A percentile compares a stretch with the other conserved stretches of the same genome.
These are phyloP conservation scores for Tenodera sinensis DNA, from an alignment of 2,888 invertebrate genomes.

Conservation along the genomic window DNA sequence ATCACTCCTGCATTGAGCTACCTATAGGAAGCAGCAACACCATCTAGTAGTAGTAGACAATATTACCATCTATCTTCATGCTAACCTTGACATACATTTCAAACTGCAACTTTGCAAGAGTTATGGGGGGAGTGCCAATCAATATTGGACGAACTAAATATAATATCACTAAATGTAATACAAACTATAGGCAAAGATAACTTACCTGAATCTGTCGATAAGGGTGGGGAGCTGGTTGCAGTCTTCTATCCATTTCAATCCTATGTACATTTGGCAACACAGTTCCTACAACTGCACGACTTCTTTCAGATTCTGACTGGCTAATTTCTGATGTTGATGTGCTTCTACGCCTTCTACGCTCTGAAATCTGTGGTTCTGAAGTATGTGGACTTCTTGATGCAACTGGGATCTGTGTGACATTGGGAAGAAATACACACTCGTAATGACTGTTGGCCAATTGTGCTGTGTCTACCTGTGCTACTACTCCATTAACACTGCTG, in stretches of 20 bases:
- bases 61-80: no score
- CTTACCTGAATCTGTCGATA: conserved; percentile 26
- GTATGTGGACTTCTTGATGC: background rate
- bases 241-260: conserved; percentile 23
- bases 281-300: background rate
- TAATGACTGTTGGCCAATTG: conserved; percentile 23
- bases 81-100: no score
- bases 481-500: background rate
- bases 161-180: background rate
- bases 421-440: conserved; percentile 30
- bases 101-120: no score
- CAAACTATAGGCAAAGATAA: background rate
- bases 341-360: conserved; percentile 24
- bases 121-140: no score
- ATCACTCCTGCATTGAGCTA: no score
- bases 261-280: background rate
- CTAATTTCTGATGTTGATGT: conserved; percentile 19
- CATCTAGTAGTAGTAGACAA: no score
- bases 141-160: no score
- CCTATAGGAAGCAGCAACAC: no score
- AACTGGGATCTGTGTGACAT: conserved; percentile 10
- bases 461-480: background rate
- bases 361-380: background rate
- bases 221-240: conserved; percentile 32
- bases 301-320: conserved; percentile 4